These are phyloP conservation scores for Dorcus parallelipipedus DNA, from an alignment of 2,888 invertebrate species.

Conservation along the genomic window DNA sequence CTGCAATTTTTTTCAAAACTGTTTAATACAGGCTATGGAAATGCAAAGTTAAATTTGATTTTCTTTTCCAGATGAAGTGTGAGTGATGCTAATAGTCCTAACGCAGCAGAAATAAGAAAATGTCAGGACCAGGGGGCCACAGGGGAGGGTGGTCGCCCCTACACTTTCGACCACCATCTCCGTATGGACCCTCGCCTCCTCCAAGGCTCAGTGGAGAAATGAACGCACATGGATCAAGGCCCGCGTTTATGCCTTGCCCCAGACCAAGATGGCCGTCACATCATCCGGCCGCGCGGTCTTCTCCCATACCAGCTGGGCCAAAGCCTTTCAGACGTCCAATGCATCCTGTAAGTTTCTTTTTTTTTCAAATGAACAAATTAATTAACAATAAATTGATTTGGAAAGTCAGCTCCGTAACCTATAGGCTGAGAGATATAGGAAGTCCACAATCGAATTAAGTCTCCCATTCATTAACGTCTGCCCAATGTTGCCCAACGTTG, in stretches of 20 bases:
- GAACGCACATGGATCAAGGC: conserved; percentile 49
- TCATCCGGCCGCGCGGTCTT: conserved; percentile 45
- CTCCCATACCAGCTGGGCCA: conserved; percentile 47
- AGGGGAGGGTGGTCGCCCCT: conserved; percentile 57
- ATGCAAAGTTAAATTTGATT: neutral
- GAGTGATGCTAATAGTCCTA: conserved; percentile 7
- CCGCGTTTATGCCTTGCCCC: conserved; percentile 61
- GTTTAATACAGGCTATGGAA: no score
- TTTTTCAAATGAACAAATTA: neutral
- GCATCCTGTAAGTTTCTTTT: conserved; percentile 46
- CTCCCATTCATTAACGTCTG: no score
- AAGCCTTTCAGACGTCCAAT: conserved; percentile 46
- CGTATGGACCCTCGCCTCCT: conserved; percentile 74
- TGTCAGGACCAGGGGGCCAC: conserved; percentile 45
- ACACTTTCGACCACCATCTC: conserved; percentile 71
- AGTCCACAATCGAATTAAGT: no score
- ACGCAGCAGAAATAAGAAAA: conserved; percentile 13
- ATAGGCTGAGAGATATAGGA: no score
- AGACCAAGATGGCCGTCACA: conserved; percentile 64
- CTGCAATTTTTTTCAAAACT: no score
- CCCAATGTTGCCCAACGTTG: no score
- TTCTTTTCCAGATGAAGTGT: conserved; percentile 10
- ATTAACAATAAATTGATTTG: no score
- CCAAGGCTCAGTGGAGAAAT: conserved; percentile 56
- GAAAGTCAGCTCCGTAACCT: no score